Percentiles rank a stretch among this genome's conserved stretches.
Conservation (phyloP, 1,140 invertebrate species). For the Frieseomelitta varia region DNA sequence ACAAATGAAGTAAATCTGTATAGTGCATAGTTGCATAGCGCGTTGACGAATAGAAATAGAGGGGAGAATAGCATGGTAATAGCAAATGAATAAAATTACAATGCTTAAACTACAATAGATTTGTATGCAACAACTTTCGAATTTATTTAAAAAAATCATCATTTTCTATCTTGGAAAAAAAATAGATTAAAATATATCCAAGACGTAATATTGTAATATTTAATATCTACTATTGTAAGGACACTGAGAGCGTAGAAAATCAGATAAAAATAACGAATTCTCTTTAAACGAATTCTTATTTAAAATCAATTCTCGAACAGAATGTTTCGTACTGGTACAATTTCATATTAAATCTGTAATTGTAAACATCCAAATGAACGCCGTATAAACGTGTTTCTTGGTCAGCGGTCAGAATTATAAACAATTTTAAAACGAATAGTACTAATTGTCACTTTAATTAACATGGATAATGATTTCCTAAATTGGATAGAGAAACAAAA, state of each 20-base stretch:
- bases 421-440: constrained; percentile 6
- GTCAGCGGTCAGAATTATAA: constrained; percentile 2
- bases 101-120: background rate
- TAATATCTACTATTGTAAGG: background rate
- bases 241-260: background rate
- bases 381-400: constrained; percentile 38
- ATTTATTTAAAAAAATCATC: background rate
- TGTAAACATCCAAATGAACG: constrained; percentile 29
- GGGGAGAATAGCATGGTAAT: background rate
- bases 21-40: background rate
- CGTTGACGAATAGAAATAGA: background rate
- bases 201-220: background rate
- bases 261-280: background rate
- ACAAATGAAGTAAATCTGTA: background rate
- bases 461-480: constrained; percentile 20
- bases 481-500: background rate
- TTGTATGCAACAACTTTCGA: background rate
- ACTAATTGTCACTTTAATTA: constrained; percentile 32
- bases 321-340: background rate
- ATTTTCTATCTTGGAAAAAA: background rate
- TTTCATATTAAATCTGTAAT: background rate
- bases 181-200: background rate
- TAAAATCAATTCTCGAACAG: background rate
- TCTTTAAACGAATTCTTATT: background rate
- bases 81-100: background rate